Evolutionary conservation across 2,888 invertebrate genomes (phyloP).

Genomic region (Girardia tigrina): DNA sequence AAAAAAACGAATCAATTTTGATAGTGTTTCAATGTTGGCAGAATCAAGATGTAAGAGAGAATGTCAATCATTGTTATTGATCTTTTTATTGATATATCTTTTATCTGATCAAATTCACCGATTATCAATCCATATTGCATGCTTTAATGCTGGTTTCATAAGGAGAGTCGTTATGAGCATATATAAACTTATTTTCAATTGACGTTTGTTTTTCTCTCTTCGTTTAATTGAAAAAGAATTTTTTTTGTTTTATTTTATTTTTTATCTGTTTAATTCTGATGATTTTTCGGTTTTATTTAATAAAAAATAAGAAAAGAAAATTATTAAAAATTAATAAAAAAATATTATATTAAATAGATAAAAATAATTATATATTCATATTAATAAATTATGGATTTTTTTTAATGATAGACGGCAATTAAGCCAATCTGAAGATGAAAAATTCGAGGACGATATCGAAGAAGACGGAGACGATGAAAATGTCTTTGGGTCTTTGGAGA

Average conservation of each 20-base stretch:
- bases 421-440: slow-evolving; percentile 7
- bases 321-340: too few relatives aligned
- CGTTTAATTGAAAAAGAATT: too few relatives aligned
- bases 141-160: neutral
- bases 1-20: neutral
- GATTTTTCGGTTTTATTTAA: neutral
- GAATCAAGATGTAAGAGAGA: too few relatives aligned
- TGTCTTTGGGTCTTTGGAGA: neutral
- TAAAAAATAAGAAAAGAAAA: neutral
- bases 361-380: too few relatives aligned
- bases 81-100: slow-evolving; percentile 12
- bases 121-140: neutral
- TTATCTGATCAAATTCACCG: neutral
- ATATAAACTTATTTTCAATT: too few relatives aligned
- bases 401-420: neutral
- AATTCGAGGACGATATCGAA: neutral
- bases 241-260: too few relatives aligned
- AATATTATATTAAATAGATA: too few relatives aligned
- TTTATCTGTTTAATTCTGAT: too few relatives aligned
- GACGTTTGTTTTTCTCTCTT: too few relatives aligned
- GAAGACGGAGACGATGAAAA: neutral
- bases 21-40: neutral
- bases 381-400: too few relatives aligned
- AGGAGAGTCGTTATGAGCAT: too few relatives aligned
- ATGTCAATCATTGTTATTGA: neutral